These are phyloP conservation scores for Nymphalis polychloros DNA, from an alignment of 2,888 invertebrate genomes.

Conservation along the genomic window DNA sequence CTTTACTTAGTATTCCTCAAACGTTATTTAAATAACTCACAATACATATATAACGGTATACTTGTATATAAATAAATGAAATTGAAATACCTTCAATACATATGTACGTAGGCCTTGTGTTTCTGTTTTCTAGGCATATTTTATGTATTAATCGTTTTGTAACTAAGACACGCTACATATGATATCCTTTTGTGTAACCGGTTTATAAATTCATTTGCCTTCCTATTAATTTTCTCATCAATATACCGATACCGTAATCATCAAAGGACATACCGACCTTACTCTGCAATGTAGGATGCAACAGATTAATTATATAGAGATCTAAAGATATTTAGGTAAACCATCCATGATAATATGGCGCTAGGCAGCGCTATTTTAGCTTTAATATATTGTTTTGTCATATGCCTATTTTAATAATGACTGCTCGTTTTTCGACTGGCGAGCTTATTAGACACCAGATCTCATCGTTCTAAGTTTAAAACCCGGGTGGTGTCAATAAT, in stretches of 20 bases:
- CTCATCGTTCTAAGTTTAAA: too few relatives aligned
- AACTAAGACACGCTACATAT: background rate
- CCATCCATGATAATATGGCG: background rate
- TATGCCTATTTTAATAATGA: too few relatives aligned
- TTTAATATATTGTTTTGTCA: background rate
- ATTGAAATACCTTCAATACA: background rate
- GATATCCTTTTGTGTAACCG: background rate
- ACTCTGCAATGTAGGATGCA: conserved; percentile 5
- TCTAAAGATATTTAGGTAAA: background rate
- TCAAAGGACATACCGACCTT: conserved; percentile 13
- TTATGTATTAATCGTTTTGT: background rate
- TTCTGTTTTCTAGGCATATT: background rate
- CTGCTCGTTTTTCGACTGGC: background rate
- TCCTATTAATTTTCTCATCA: conserved; percentile 1
- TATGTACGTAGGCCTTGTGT: background rate
- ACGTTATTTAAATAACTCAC: too few relatives aligned
- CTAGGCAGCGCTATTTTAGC: background rate
- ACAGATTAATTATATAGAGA: conserved; percentile 10
- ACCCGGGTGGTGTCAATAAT: too few relatives aligned
- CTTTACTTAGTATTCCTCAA: too few relatives aligned
- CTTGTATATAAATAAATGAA: too few relatives aligned
- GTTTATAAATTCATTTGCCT: background rate
- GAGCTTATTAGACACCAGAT: background rate
- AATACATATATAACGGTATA: too few relatives aligned
- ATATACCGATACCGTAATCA: background rate